Base-by-base conservation (phyloP, 2,113 vertebrate genomes). In the Cryptomyrus ogoouensis region DNA sequence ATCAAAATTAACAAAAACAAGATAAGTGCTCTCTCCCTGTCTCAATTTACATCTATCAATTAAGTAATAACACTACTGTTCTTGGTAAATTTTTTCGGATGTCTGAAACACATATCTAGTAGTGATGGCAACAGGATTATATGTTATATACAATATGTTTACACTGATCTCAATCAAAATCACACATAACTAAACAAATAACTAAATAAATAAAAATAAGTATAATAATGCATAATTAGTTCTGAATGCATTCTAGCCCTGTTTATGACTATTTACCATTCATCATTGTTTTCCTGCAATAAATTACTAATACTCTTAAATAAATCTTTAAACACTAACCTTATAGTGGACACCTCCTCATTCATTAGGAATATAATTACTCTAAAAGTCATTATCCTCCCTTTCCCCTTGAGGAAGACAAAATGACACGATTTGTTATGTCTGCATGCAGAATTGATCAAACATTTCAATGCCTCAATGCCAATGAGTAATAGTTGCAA, bases 1-100 rank as follows among this genome's bases (percentile, higher is more conserved):
- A 92, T 92, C 94, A 94, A 93, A 91, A 92, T 91, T 90, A 90
- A 88, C 90, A 50, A 39, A 42, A 58, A 66, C 7, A 4, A 31
- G 31, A 56, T 50, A 56, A 52, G 35, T 56, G 27, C n/a, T n/a
- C 53, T 39, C 39, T 44, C 39, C 74, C 31, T 84, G 31, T 88
- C 85, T 90, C 44, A 24, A 77, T 90, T 74, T 89, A 27, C 53
- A 19, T 46, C 5, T 77, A 49, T 83, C 53, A 27, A 62, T 42
- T 31, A 56, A 31, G 66, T 50, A 62, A 88, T 44, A 35, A 44
- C 39, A 88, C 39, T 83, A 21, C 46, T 39, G 52, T 49, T 52
- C 35, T 44, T 27, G 35, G 88, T 87, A 47, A 88, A 87, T 56
- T 88, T 77, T 58, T 90, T 83, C 89, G 6, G 46, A 89, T 88